Evolutionary conservation across 2,113 vertebrate genomes (phyloP), one percentile per base, ranked within the genome.

Genomic region (Illadopsis cleaveri): DNA sequence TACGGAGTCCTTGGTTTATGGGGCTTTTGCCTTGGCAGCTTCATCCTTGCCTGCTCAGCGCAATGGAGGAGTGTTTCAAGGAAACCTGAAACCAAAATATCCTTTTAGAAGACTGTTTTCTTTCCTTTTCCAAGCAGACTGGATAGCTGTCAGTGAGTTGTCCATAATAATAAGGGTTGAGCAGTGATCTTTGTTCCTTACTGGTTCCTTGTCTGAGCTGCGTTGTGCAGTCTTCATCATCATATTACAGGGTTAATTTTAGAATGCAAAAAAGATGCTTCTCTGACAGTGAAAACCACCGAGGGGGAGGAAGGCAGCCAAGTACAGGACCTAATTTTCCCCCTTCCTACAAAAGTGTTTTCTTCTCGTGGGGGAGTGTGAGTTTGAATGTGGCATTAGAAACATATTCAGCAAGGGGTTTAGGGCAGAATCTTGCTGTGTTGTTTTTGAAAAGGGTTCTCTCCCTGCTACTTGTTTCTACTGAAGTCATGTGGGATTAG

Each of bases 211-310:
- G 79, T 65, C 87, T 61, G 73, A 73, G 37, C 73, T 0, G 0
- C 31, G n/a, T 85, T 95, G 53, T 82, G n/a, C 84, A 47, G 66
- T 31, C 66, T 94, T 90, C 28, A 23, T 69, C 85, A 79, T 72
- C 62, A 47, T 86, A 79, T 91, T 47, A 30, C 77, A 61, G 28
- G 45, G 50, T 93, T 96, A 91, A 95, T 96, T 96, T 94, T 91
- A 66, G 62, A 82, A 45, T 35, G 75, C 75, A 91, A 70, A 93
- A 76, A 96, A 85, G 90, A 87, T 91, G 87, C 83, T 96, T 94
- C 28, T 84, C 44, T 95, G 89, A 30, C 96, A 94, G 81, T 93
- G 92, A 86, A 93, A 95, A 82, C 27, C 82, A 68, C 40, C 4
- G 38, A 91, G 86, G n/a, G 57, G 86, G 94, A 87, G 83, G 89